Percentiles rank a stretch among this genome's conserved stretches.
Conservation (phyloP, 1,140 invertebrate genomes). For the Heterodera schachtii region DNA sequence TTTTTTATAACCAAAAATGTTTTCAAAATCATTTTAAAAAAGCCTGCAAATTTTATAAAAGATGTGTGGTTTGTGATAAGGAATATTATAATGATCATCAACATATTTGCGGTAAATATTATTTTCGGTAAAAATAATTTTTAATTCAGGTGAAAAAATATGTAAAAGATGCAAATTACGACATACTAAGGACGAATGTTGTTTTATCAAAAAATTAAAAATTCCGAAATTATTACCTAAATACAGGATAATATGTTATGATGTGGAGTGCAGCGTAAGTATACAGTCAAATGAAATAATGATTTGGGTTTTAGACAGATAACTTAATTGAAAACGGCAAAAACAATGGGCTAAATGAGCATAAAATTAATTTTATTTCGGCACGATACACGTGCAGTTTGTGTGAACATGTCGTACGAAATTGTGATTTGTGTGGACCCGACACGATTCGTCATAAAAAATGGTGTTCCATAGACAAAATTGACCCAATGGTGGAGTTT, state of each 20-base stretch:
- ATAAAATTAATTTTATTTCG: neutral
- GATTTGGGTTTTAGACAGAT: neutral
- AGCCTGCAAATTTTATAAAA: neutral
- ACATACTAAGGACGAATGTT: neutral
- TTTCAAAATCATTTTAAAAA: neutral
- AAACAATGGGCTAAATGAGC: too few species aligned
- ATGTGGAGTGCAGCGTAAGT: too few species aligned
- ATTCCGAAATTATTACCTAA: neutral
- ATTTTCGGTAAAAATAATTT: too few species aligned
- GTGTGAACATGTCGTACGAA: neutral
- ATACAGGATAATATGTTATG: too few species aligned
- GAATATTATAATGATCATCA: neutral
- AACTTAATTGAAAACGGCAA: too few species aligned
- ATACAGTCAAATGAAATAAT: neutral
- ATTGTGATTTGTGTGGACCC: neutral
- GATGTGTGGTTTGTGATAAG: constrained; percentile 1
- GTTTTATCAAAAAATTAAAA: constrained; percentile 5
- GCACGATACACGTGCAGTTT: neutral
- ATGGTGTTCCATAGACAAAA: neutral
- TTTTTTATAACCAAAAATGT: neutral
- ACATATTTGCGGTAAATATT: neutral
- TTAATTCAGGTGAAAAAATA: neutral
- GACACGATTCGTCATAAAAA: neutral
- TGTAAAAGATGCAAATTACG: neutral
- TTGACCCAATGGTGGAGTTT: neutral